Base-by-base conservation (phyloP, 1,140 invertebrate species). In the Caenorhabditis latens region DNA sequence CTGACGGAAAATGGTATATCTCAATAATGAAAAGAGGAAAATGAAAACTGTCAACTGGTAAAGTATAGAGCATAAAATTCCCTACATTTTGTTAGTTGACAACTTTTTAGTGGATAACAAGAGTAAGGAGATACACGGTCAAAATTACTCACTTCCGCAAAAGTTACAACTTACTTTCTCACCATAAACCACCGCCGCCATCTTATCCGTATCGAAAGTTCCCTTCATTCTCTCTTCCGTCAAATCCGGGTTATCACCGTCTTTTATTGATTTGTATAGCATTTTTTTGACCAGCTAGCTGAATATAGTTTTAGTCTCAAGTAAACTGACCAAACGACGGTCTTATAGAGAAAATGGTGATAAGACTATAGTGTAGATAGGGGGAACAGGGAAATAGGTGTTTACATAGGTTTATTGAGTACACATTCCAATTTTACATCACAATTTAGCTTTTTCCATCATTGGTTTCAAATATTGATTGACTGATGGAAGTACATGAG, bases 171-270 rank as follows among this genome's bases (percentile, higher is more conserved):
- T 42, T 93, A 95, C 95, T 19, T 95, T 94, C 85, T 93, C 91
- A 43, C 95, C 96, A 93, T 96, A 95, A 65, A 97, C 93, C 65
- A 96, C 94, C 91, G 95, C 92, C 0, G 95, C 96, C 85, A 97
- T 93, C 93, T 97, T 96, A 83, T 93, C 91, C 2, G 95, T 93
- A 92, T 95, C 94, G 92, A 97, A 96, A 16, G 94, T 95, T 90
- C 90, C 87, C 5, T 32, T 63, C 11, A 42, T 42, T 11, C 90
- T 46, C 57, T 90, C 90, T 32, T 87, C 86, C 19, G 90, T 90
- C 32, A 90, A 71, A 84, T 90, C 90, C 46, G 85, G 83, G 75
- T 90, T 90, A 58, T 90, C 90, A 16, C 90, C 90, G 6, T 46
- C n/a, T 50, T 55, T 79, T 61, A 90, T 91, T 32, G 87, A 16